phyloP scores from a whole-genome alignment of 2,888 invertebrate species.

The Drosophila imparisetae region DNA sequence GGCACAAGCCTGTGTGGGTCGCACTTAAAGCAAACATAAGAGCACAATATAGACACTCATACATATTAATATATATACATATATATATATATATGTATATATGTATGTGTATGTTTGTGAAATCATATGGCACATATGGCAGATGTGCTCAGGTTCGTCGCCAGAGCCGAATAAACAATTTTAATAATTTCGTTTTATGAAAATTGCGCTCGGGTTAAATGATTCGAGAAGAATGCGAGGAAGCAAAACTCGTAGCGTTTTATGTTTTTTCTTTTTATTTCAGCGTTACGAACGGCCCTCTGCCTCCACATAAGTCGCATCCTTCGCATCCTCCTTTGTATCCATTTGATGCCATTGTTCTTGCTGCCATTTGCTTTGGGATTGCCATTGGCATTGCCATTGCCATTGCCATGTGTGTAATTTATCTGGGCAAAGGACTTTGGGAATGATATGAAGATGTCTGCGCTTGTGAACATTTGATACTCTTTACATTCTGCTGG shows the following conservation, averaged over 20 bases:
- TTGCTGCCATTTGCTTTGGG: conserved; percentile 20
- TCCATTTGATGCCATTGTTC: conserved; percentile 23
- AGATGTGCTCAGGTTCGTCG: conserved; percentile 31
- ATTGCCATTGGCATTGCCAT: conserved; percentile 1
- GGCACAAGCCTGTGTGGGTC: neutral
- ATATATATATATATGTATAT: neutral
- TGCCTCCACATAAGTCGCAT: neutral
- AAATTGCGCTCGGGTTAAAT: conserved; percentile 81
- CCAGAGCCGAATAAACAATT: conserved; percentile 76
- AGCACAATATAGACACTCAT: neutral
- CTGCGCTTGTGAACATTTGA: neutral
- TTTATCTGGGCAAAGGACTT: conserved; percentile 39
- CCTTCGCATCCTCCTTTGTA: neutral
- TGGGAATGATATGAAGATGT: neutral
- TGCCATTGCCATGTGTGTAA: conserved; percentile 42
- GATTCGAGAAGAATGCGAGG: conserved; percentile 74
- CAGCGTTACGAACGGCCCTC: conserved; percentile 8
- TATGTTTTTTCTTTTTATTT: conserved; percentile 48
- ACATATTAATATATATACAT: neutral
- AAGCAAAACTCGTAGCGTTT: conserved; percentile 71
- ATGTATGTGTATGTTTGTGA: neutral
- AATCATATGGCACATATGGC: conserved; percentile 36
- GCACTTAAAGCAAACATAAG: conserved; percentile 15
- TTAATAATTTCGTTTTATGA: conserved; percentile 83
- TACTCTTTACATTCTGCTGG: conserved; percentile 5